These are phyloP conservation scores for Drosophila pegasa DNA, from an alignment of 2,888 invertebrate genomes.

Conservation along the genomic window DNA sequence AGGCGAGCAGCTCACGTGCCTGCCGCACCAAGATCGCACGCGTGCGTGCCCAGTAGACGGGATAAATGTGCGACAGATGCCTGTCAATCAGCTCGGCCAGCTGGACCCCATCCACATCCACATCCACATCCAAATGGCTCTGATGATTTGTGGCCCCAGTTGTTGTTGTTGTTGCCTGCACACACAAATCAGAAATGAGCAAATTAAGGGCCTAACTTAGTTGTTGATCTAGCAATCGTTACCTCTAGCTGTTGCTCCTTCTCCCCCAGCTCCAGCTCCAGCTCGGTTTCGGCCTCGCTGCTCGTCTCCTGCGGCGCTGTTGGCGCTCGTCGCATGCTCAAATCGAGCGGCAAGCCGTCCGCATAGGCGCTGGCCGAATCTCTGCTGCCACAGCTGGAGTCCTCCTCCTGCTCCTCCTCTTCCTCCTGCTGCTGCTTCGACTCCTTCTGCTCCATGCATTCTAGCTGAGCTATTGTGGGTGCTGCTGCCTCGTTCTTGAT, in stretches of 20 bases:
- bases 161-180: constrained; percentile 33
- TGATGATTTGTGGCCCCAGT: constrained; percentile 2
- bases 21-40: constrained; percentile 88
- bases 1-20: constrained; percentile 88
- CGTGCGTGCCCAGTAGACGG: constrained; percentile 86
- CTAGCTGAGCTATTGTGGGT: constrained; percentile 37
- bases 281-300: constrained; percentile 26
- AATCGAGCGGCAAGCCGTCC: constrained; percentile 63
- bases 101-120: constrained; percentile 44
- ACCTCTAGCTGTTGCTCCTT: constrained; percentile 1
- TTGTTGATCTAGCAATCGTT: constrained; percentile 23
- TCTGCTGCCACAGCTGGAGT: constrained; percentile 58
- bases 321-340: constrained; percentile 56
- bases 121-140: constrained; percentile 2
- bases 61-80: constrained; percentile 88
- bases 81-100: constrained; percentile 86
- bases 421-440: not conserved
- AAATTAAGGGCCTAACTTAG: constrained; percentile 44
- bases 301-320: constrained; percentile 48
- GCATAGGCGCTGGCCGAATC: constrained; percentile 57
- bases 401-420: constrained; percentile 27
- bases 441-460: not conserved
- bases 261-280: constrained; percentile 1
- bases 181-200: constrained; percentile 27
- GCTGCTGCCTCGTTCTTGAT: constrained; percentile 43